Percentiles rank a stretch among this genome's conserved stretches.
These are phyloP conservation scores for Callipepla squamata DNA, from an alignment of 2,113 vertebrate genomes.

Conservation along the genomic window DNA sequence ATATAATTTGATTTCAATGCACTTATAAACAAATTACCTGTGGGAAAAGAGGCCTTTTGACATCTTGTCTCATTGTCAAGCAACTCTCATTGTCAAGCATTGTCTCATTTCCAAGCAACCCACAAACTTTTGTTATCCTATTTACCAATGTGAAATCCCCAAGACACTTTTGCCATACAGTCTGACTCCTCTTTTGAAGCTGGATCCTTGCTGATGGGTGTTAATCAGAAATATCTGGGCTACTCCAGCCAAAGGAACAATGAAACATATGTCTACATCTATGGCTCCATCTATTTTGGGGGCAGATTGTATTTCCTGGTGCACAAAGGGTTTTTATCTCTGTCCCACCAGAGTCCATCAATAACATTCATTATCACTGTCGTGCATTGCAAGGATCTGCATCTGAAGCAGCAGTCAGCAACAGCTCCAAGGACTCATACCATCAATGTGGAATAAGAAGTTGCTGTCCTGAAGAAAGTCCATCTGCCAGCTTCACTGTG, in stretches of 20 bases:
- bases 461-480: neutral
- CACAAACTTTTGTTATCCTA: neutral
- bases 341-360: neutral
- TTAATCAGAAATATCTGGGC: neutral
- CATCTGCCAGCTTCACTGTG: neutral
- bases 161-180: neutral
- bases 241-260: neutral
- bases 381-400: neutral
- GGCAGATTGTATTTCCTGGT: neutral
- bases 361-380: neutral
- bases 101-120: neutral
- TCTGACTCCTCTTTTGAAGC: neutral
- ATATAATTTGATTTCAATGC: neutral
- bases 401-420: neutral
- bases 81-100: no score
- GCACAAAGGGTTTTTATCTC: neutral
- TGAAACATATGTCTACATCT: neutral
- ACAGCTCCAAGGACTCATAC: neutral
- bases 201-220: neutral
- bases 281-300: neutral
- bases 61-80: neutral
- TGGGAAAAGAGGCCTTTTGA: neutral
- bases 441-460: neutral
- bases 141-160: neutral
- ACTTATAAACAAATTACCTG: neutral